Evolutionary conservation across 1,140 invertebrate genomes (phyloP), one percentile per base, ranked within the genome.

Genomic region (Sinonovacula constricta): DNA sequence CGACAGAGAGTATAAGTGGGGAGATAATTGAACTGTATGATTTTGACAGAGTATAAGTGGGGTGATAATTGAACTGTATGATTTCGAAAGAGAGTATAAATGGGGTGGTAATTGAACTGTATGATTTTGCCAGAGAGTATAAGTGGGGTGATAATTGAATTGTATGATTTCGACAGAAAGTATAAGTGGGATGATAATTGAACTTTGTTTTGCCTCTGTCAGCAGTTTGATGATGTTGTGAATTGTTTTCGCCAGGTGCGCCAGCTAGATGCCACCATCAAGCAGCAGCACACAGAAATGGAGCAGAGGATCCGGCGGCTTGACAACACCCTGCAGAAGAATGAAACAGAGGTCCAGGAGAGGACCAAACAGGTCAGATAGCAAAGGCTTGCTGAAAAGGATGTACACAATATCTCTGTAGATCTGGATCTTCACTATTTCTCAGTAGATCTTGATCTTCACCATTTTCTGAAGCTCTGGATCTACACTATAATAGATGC

Each of bases 301-400:
- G 84, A 87, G 54, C 69, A 83, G 33, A 68, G 85, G 30, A 83
- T 87, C 76, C 68, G 79, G 34, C 82, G 79, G 49, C 70, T 88
- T 22, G 85, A 87, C 54, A 57, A 34, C 5, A 81, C 80, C 7
- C 68, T 88, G 28, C 65, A 70, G 18, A 85, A 84, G 51, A 82
- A 85, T 65, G 82, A 88, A 69, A 31, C 68, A 3, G 87, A 88
- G 51, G 84, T 87, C 15, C 60, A 81, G 49, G 82, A 87, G 59
- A 76, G 86, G n/a, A 86, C 86, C 0, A 81, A 71, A 72, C 86
- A 88, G 81, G 86, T 87, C 62, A 36, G 18, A n/a, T n/a, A n/a
- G n/a, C n/a, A n/a, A n/a, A n/a, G n/a, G n/a, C n/a, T n/a, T n/a
- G n/a, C n/a, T n/a, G n/a, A n/a, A n/a, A n/a, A n/a, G n/a, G n/a